Percentiles rank a stretch among this genome's conserved stretches.
phyloP scores from a whole-genome alignment of 2,888 invertebrate genomes.

The Clistopyga incitator region DNA sequence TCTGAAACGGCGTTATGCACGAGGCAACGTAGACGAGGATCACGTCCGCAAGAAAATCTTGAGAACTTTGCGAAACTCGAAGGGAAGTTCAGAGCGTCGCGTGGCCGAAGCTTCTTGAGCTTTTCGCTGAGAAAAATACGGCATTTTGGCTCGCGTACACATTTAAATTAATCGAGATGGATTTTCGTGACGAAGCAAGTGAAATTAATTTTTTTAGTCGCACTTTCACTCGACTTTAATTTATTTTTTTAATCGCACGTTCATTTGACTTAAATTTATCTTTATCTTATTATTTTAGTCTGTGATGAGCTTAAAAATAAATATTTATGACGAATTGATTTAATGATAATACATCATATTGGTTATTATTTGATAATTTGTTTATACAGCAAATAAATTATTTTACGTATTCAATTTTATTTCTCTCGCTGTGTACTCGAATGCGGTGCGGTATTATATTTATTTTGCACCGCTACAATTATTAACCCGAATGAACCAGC shows the following conservation, averaged over 20 bases:
- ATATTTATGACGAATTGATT: too few species aligned
- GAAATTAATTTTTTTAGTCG: constrained; percentile 45
- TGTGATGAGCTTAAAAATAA: neutral
- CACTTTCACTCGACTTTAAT: neutral
- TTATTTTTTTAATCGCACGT: neutral
- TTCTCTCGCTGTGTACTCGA: too few species aligned
- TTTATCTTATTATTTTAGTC: neutral
- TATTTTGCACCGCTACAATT: neutral
- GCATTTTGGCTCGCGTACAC: constrained; percentile 17
- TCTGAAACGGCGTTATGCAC: constrained; percentile 54
- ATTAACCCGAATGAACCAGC: neutral
- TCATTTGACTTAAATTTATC: too few species aligned
- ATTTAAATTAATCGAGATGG: constrained; percentile 53
- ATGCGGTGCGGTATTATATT: neutral
- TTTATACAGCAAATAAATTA: too few species aligned
- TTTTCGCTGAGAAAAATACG: constrained; percentile 33
- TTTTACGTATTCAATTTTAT: too few species aligned
- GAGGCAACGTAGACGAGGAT: constrained; percentile 14
- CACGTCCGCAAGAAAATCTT: constrained; percentile 53
- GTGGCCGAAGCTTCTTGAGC: neutral
- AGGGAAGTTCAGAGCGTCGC: constrained; percentile 54
- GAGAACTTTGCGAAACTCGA: constrained; percentile 47
- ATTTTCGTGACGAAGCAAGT: constrained; percentile 14
- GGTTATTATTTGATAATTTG: too few species aligned
- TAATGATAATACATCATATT: too few species aligned